Evolutionary conservation across 2,797 vertebrate species (phyloP).

Genomic region (Crax fasciolata): DNA sequence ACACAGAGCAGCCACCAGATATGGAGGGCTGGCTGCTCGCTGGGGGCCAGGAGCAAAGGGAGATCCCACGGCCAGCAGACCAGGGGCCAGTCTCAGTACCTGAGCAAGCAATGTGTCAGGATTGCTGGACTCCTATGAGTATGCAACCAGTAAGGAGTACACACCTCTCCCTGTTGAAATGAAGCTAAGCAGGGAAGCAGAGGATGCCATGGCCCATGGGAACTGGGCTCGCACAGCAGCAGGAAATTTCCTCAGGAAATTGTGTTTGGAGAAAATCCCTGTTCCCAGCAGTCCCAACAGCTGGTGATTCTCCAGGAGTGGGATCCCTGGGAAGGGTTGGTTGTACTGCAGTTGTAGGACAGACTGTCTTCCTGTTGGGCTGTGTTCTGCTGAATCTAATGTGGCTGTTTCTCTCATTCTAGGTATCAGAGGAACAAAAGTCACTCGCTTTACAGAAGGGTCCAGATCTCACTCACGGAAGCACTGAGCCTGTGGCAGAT

Average conservation of each 20-base stretch:
- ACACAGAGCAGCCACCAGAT: neutral
- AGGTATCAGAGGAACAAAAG: constrained; percentile 90
- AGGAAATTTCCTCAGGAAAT: neutral
- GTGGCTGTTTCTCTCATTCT: constrained; percentile 52
- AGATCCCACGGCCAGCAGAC: neutral
- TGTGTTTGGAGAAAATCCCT: neutral
- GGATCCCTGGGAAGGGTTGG: neutral
- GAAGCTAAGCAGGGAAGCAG: neutral
- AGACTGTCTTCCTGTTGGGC: neutral
- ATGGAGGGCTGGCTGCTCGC: neutral
- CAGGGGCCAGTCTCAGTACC: neutral
- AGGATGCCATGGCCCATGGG: neutral
- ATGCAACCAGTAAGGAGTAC: neutral
- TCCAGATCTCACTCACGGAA: constrained; percentile 88
- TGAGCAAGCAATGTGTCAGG: neutral
- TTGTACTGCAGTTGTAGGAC: neutral
- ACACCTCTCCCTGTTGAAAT: neutral
- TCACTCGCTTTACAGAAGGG: constrained; percentile 80
- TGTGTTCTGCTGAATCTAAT: constrained; percentile 11
- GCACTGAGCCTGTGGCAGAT: constrained; percentile 88
- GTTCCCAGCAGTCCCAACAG: neutral
- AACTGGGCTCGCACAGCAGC: neutral
- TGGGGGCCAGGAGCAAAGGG: neutral
- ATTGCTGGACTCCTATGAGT: neutral
- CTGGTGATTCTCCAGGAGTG: neutral